A percentile compares a stretch with the other conserved stretches of the same genome.
phyloP scores from a whole-genome alignment of 1,140 invertebrate genomes.

The Galleria mellonella region DNA sequence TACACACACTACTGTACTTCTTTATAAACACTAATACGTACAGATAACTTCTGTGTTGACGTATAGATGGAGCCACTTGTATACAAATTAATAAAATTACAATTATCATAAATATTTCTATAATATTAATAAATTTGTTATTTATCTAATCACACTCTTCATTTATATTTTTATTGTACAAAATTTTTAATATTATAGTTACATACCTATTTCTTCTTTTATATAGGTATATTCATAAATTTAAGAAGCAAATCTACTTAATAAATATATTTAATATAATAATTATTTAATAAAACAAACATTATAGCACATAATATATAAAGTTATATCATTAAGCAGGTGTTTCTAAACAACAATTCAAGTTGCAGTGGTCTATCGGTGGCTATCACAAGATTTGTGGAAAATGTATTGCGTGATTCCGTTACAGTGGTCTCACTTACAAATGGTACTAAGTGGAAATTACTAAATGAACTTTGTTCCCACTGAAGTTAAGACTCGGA shows the following conservation, averaged over 20 bases:
- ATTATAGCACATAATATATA: too few species aligned
- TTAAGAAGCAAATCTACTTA: too few species aligned
- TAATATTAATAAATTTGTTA: too few species aligned
- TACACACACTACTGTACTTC: constrained; percentile 8
- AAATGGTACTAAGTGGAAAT: neutral
- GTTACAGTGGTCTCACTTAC: neutral
- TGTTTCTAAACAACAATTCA: constrained; percentile 5
- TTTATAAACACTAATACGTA: neutral
- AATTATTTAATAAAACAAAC: too few species aligned
- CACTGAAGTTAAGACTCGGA: neutral
- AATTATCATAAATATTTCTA: constrained; percentile 2
- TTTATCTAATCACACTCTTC: too few species aligned
- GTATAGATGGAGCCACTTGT: constrained; percentile 23
- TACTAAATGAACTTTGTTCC: neutral
- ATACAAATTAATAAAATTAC: neutral
- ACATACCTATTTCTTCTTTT: too few species aligned
- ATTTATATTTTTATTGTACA: too few species aligned
- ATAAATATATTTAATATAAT: too few species aligned
- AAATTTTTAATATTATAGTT: too few species aligned
- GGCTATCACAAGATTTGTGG: constrained; percentile 5
- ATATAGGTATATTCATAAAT: too few species aligned
- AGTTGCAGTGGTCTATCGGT: constrained; percentile 1
- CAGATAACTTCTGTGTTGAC: neutral
- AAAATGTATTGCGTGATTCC: constrained; percentile 4
- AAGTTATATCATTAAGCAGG: neutral